phyloP scores from a whole-genome alignment of 1,140 invertebrate species.

The Pogonognathellus flavescens region DNA sequence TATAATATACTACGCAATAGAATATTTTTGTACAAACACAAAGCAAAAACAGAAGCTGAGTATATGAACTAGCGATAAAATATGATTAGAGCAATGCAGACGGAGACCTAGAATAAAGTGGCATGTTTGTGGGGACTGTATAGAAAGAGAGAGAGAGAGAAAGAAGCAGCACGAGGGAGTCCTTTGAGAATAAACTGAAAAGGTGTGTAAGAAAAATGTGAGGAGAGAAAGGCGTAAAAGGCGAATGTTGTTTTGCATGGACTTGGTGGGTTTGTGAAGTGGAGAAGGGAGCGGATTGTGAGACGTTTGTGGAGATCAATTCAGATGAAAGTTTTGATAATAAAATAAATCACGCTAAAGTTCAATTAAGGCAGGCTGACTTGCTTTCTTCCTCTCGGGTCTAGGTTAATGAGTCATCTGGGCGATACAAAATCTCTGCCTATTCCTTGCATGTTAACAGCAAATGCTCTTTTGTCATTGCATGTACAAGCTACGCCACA shows the following conservation, averaged over 20 bases:
- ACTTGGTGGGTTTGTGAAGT: not conserved
- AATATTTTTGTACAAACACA: too few relatives aligned
- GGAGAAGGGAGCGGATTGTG: not conserved
- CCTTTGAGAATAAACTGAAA: not conserved
- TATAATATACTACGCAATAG: too few relatives aligned
- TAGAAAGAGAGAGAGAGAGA: too few relatives aligned
- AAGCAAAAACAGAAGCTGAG: too few relatives aligned
- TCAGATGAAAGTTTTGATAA: slow-evolving; percentile 2
- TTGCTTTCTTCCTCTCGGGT: not conserved
- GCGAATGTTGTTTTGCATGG: not conserved
- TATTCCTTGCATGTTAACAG: not conserved
- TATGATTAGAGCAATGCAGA: too few relatives aligned
- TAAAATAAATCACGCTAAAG: not conserved
- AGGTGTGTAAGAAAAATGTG: not conserved
- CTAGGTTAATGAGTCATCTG: slow-evolving; percentile 30
- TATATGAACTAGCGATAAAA: too few relatives aligned
- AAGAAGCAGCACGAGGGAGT: not conserved
- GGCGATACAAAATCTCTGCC: not conserved
- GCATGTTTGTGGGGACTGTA: too few relatives aligned
- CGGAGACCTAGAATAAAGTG: too few relatives aligned
- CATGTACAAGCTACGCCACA: not conserved
- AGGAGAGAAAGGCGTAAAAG: not conserved
- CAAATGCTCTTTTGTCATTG: not conserved
- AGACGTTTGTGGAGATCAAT: not conserved
- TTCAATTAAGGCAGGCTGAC: slow-evolving; percentile 7